These are phyloP conservation scores for Rhinolophus ferrumequinum DNA, from an alignment of 2,113 vertebrate species.

Conservation along the genomic window DNA sequence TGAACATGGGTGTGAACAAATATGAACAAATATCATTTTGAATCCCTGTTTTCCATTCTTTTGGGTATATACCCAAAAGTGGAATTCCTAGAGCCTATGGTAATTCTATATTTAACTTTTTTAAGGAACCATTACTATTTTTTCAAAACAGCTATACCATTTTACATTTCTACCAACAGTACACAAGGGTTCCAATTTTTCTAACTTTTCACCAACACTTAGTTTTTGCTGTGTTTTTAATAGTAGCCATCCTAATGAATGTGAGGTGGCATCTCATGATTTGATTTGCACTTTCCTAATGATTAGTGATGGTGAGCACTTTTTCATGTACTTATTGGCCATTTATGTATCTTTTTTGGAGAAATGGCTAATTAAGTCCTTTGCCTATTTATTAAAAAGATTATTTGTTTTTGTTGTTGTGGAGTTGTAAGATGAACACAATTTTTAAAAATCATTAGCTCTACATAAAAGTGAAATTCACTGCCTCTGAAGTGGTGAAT, in stretches of 20 bases:
- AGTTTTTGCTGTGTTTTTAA: neutral
- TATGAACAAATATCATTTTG: neutral
- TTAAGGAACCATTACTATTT: neutral
- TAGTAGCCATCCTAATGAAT: neutral
- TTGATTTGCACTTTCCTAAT: neutral
- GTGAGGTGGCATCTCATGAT: neutral
- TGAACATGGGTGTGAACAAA: neutral
- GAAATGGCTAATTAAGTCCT: neutral
- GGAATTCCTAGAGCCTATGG: neutral
- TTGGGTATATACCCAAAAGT: neutral
- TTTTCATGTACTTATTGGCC: neutral
- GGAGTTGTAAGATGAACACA: neutral
- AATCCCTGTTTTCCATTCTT: neutral
- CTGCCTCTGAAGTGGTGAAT: neutral
- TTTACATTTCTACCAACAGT: neutral
- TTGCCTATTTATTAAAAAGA: neutral
- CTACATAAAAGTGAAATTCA: neutral
- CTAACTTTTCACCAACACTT: neutral
- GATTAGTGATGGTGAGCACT: neutral
- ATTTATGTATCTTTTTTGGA: neutral
- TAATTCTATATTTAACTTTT: neutral
- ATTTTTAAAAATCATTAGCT: neutral
- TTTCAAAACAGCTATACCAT: neutral
- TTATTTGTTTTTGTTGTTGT: neutral
- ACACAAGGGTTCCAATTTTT: neutral